Percentiles rank a stretch among this genome's conserved stretches.
Evolutionary conservation across 1,140 invertebrate genomes (phyloP).

Genomic region (Hylaeus anthracinus): DNA sequence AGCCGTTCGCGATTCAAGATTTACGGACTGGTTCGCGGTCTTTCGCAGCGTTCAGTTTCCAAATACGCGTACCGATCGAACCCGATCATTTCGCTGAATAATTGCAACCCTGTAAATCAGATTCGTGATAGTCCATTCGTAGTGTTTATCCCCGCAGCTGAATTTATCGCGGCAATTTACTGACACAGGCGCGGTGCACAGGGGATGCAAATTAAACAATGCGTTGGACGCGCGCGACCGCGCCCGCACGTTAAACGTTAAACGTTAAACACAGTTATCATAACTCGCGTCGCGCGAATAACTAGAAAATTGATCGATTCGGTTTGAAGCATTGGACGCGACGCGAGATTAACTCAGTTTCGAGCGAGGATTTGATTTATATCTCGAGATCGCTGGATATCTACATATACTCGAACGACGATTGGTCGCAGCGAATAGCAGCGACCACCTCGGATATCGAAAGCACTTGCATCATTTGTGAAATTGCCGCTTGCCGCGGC

Average conservation of each 20-base stretch:
- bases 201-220: constrained; percentile 31
- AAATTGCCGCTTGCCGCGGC: background rate
- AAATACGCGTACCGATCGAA: background rate
- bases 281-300: constrained; percentile 24
- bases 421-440: background rate
- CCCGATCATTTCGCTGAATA: constrained; percentile 7
- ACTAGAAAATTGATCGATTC: constrained; percentile 33
- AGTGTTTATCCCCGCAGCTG: background rate
- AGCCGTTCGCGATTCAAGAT: constrained; percentile 6
- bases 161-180: background rate
- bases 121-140: background rate
- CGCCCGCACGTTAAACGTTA: background rate
- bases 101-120: constrained; percentile 20
- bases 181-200: too few species aligned
- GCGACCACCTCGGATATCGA: too few species aligned
- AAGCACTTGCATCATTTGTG: background rate
- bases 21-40: constrained; percentile 13
- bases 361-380: constrained; percentile 19
- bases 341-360: constrained; percentile 25
- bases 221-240: background rate
- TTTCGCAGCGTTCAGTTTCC: background rate
- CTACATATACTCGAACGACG: constrained; percentile 13
- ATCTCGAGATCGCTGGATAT: constrained; percentile 7
- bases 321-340: background rate
- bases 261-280: constrained; percentile 29